Percentiles rank a stretch among this genome's conserved stretches.
Evolutionary conservation across 2,113 vertebrate species (phyloP).

Genomic region (Lagopus leucura): DNA sequence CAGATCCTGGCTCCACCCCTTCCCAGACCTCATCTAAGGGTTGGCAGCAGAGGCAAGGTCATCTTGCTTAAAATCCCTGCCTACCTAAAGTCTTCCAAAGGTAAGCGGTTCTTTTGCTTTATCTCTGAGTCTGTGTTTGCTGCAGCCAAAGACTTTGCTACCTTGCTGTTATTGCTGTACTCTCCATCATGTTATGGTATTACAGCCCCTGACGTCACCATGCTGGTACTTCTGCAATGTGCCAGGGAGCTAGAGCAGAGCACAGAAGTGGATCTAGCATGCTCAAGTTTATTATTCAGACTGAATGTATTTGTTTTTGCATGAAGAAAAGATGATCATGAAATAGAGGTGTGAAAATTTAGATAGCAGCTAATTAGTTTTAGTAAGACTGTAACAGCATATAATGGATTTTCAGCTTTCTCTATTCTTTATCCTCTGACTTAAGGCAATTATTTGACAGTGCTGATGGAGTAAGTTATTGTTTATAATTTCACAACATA

Average conservation of each 20-base stretch:
- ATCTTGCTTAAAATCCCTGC: no score
- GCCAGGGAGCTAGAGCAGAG: not conserved
- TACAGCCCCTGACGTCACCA: no score
- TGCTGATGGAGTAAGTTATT: slow-evolving; percentile 71
- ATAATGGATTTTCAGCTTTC: slow-evolving; percentile 78
- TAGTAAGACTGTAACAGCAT: slow-evolving; percentile 71
- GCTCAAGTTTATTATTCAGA: slow-evolving; percentile 33
- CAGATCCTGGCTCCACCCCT: no score
- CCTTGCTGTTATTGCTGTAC: no score
- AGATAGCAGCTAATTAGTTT: slow-evolving; percentile 81
- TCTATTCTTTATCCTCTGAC: slow-evolving; percentile 72
- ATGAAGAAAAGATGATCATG: slow-evolving; percentile 66
- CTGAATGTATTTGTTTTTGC: slow-evolving; percentile 50
- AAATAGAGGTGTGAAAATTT: slow-evolving; percentile 80
- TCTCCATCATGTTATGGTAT: no score
- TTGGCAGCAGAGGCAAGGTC: no score
- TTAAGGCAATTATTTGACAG: slow-evolving; percentile 75
- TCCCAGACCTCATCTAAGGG: no score
- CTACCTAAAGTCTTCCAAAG: no score
- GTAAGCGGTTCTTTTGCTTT: no score
- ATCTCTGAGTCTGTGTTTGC: no score
- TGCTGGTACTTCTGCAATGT: accelerated
- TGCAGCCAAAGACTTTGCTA: no score
- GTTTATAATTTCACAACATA: slow-evolving; percentile 66
- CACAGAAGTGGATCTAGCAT: not conserved